These are phyloP conservation scores for Aphrophora alni DNA, from an alignment of 2,888 invertebrate species.

Conservation along the genomic window DNA sequence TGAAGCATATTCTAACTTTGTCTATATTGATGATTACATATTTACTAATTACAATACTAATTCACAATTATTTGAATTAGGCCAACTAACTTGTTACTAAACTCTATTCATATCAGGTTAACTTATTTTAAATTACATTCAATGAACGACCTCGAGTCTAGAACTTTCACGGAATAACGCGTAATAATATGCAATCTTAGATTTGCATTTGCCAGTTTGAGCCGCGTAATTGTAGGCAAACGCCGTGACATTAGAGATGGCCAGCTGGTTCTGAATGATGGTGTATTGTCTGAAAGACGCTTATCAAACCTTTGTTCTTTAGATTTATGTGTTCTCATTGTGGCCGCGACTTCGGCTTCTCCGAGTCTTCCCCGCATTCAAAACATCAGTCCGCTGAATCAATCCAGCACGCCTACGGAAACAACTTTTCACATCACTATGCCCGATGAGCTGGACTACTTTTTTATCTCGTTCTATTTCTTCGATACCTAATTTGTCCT, in stretches of 20 bases:
- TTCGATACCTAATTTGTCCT: no score
- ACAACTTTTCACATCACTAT: no score
- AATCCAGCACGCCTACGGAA: neutral
- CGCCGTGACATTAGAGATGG: neutral
- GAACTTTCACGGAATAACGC: neutral
- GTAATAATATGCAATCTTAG: neutral
- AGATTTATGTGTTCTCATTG: conserved; percentile 5
- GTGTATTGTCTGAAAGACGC: neutral
- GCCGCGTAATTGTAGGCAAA: neutral
- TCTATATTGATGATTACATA: no score
- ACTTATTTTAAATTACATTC: no score
- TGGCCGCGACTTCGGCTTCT: neutral
- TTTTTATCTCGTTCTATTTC: no score
- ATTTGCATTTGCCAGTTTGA: neutral
- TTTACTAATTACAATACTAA: no score
- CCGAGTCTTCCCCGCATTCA: no score
- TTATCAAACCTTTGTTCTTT: conserved; percentile 6
- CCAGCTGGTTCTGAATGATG: neutral
- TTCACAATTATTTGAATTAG: no score
- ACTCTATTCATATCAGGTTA: no score
- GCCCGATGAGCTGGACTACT: no score
- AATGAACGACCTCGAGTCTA: neutral
- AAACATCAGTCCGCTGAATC: neutral
- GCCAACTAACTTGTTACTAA: no score
- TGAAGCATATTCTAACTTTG: no score